Base-by-base conservation (phyloP, 2,797 vertebrate species). In the Hyperoplus immaculatus region DNA sequence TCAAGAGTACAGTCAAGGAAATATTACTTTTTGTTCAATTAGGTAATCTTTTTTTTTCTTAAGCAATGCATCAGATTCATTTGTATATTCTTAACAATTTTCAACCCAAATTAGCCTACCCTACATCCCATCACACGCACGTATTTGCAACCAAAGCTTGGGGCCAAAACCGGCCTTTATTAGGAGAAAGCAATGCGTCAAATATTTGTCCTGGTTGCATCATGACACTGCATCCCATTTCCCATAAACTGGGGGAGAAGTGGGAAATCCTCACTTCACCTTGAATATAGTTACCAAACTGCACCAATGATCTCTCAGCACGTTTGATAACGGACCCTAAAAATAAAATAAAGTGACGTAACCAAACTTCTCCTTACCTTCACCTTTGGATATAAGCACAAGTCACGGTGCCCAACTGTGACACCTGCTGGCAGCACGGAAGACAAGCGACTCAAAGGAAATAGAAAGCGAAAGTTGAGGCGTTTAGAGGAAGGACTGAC, bases 401-500 rank as follows among this genome's bases (percentile, higher is more conserved):
- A 10, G 15, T 18, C 57, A 3, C 1, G 12, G 69, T 9, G 63
- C 3, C 4, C 53, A 39, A 10, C 62, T 65, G 77, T 2, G 91
- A 70, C 93, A 71, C 68, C 88, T 92, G 72, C 65, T 62, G 91
- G n/a, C 7, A 5, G 36, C 0, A 57, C 4, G 3, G 41, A 57
- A 36, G 0, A 59, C 10, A 8, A 2, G 0, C 5, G 0, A 13
- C 9, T 90, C 87, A 58, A 29, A 69, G 67, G 80, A 90, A 91
- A 86, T 0, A 21, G 53, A 89, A 92, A 92, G 6, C 10, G 80
- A 88, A 92, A 91, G 46, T 21, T 4, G 72, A 42, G 11, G 36
- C 42, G 12, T 88, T 90, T 87, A 77, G 46, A 72, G 69, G 75
- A 90, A 92, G 61, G 8, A 16, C 58, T 79, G 61, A 84, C 50